Conservation (phyloP, 2,113 vertebrate genomes). For the Grammomys dolichurus region DNA sequence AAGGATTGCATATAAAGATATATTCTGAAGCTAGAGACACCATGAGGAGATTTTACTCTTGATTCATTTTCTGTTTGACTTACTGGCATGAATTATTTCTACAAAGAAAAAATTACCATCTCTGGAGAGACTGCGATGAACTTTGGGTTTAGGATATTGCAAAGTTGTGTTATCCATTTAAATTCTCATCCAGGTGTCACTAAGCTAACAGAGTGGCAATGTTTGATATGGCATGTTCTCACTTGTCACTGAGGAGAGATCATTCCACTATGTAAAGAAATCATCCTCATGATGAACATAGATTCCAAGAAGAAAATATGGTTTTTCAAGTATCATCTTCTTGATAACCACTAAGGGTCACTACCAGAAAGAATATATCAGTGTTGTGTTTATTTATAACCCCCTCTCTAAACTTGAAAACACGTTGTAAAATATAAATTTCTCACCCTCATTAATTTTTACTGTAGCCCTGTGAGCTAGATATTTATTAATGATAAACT, state of each 20-base stretch:
- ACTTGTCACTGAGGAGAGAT: conserved; percentile 69
- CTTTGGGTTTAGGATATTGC: conserved; percentile 53
- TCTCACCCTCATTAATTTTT: conserved; percentile 61
- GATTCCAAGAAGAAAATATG: conserved; percentile 36
- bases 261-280: conserved; percentile 34
- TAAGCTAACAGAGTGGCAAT: conserved; percentile 68
- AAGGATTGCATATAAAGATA: conserved; percentile 71
- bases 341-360: conserved; percentile 51
- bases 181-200: conserved; percentile 68
- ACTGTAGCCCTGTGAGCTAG: conserved; percentile 15
- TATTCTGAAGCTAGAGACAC: conserved; percentile 70
- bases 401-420: conserved; percentile 38
- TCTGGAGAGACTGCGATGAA: conserved; percentile 54
- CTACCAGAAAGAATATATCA: background rate
- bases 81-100: conserved; percentile 68
- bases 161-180: conserved; percentile 74
- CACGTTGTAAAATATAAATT: conserved; percentile 12
- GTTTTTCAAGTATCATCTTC: conserved; percentile 56
- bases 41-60: conserved; percentile 67
- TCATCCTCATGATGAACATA: conserved; percentile 44
- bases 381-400: background rate
- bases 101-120: conserved; percentile 37
- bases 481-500: conserved; percentile 62
- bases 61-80: conserved; percentile 70
- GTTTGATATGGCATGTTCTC: conserved; percentile 48